Conservation (phyloP, 2,888 invertebrate species). For the Spodoptera exigua region DNA sequence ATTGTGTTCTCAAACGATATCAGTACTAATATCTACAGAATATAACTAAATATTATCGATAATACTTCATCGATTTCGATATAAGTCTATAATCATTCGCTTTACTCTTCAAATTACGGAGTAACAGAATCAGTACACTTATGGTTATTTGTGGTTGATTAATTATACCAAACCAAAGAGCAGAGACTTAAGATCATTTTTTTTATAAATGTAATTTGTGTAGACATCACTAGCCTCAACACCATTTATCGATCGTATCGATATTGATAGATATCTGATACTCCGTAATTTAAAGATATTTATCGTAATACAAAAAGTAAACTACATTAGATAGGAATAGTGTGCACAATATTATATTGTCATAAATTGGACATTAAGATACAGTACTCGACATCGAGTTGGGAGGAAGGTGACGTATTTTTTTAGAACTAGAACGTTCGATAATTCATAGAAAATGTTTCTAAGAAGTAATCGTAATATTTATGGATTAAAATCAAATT, state of each 20-base stretch:
- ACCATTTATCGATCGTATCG: no score
- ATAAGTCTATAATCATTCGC: constrained; percentile 21
- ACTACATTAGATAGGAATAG: constrained; percentile 75
- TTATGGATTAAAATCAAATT: constrained; percentile 14
- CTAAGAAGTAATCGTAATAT: constrained; percentile 6
- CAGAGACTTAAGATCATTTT: no score
- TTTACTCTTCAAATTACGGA: constrained; percentile 28
- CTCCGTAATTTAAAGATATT: constrained; percentile 20
- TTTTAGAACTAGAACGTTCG: constrained; percentile 15
- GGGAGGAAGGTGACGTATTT: constrained; percentile 14
- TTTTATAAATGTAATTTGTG: no score
- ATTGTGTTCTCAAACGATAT: constrained; percentile 42
- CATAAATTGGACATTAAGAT: constrained; percentile 72
- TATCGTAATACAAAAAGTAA: constrained; percentile 46
- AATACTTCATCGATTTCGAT: constrained; percentile 20
- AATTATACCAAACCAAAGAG: no score
- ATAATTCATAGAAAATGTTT: constrained; percentile 24
- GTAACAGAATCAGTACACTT: neutral
- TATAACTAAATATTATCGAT: constrained; percentile 43
- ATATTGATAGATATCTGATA: neutral
- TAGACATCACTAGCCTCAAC: no score
- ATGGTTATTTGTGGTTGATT: no score
- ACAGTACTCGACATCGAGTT: constrained; percentile 24
- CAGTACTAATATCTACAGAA: constrained; percentile 37
- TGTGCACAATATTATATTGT: constrained; percentile 77